Evolutionary conservation across 2,797 vertebrate genomes (phyloP), one percentile per base, ranked within the genome.

Genomic region (Enteromius fasciolatus): DNA sequence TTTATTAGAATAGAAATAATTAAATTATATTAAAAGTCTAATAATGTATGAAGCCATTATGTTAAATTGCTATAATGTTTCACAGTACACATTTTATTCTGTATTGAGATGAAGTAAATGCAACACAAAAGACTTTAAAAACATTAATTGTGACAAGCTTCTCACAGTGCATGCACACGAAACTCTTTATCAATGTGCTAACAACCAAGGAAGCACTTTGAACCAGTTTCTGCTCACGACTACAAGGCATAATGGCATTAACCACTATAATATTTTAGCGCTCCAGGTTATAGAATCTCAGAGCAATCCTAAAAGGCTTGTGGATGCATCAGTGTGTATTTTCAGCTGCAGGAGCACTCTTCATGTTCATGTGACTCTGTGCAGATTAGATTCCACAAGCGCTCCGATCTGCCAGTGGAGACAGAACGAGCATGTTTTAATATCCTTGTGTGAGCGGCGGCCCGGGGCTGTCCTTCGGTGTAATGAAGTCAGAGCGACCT

Each of bases 401-500:
- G 36, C 39, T 69, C 66, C 14, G 66, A 41, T 41, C 64, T 23
- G 2, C 33, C 64, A n/a, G 61, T 63, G 61, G 28, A 31, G 18
- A 66, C 63, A 66, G 36, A 68, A 68, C 11, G 20, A 66, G 31
- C 20, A 14, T 1, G 66, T 15, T 44, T 28, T 68, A 68, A 68
- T 68, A 68, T 68, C 66, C 66, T 68, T 41, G 36, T 23, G 41
- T 68, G 36, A 44, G 66, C 3, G 39, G 39, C 20, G n/a, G 66
- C 66, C 66, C 39, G 39, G 7, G 66, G 39, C 39, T 15, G 25
- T 69, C n/a, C 11, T 15, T 69, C 67, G 14, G 5, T 44, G 66
- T 41, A 41, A 41, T 41, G 39, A 41, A 68, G 67, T 69, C 39
- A 25, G 67, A 44, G 66, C 4, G 66, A 44, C 66, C 66, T 68